Percentiles rank a stretch among this genome's conserved stretches.
phyloP scores from a whole-genome alignment of 1,140 invertebrate species.

The Bombus confusus region DNA sequence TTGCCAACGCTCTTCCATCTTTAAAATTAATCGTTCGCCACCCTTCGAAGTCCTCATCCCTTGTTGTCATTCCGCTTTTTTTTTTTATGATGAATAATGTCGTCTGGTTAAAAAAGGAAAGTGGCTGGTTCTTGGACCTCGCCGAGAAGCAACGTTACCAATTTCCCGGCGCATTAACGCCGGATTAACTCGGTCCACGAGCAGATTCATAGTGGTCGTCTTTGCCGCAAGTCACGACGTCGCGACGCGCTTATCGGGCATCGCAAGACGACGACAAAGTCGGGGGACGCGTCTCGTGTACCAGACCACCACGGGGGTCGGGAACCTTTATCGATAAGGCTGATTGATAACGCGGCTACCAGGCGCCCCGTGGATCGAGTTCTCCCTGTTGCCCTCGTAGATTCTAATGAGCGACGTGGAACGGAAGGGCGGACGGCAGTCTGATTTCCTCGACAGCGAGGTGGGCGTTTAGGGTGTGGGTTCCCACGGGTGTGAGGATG shows the following conservation, averaged over 20 bases:
- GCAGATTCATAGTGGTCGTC: not conserved
- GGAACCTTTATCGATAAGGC: slow-evolving; percentile 39
- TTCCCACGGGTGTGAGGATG: not conserved
- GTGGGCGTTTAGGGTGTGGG: not conserved
- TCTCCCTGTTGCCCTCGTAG: not conserved
- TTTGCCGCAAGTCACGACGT: slow-evolving; percentile 35
- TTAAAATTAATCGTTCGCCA: slow-evolving; percentile 28
- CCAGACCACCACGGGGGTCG: not conserved
- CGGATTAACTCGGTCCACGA: slow-evolving; percentile 30
- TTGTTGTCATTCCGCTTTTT: not conserved
- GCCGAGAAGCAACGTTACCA: slow-evolving; percentile 33
- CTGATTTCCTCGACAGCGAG: not conserved
- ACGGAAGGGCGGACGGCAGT: not conserved
- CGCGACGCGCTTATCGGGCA: slow-evolving; percentile 45
- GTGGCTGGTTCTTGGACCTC: not conserved
- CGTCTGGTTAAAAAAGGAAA: not conserved
- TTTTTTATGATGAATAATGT: slow-evolving; percentile 13
- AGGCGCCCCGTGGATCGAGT: not conserved
- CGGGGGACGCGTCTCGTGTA: slow-evolving; percentile 26
- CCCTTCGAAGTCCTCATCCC: not conserved
- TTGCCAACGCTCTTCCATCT: not conserved
- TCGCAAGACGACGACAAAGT: slow-evolving; percentile 34
- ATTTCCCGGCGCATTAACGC: slow-evolving; percentile 51
- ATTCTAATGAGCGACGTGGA: slow-evolving; percentile 33
- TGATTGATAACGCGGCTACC: slow-evolving; percentile 48